Base-by-base conservation (phyloP, 2,113 vertebrate species). In the Zingel zingel region DNA sequence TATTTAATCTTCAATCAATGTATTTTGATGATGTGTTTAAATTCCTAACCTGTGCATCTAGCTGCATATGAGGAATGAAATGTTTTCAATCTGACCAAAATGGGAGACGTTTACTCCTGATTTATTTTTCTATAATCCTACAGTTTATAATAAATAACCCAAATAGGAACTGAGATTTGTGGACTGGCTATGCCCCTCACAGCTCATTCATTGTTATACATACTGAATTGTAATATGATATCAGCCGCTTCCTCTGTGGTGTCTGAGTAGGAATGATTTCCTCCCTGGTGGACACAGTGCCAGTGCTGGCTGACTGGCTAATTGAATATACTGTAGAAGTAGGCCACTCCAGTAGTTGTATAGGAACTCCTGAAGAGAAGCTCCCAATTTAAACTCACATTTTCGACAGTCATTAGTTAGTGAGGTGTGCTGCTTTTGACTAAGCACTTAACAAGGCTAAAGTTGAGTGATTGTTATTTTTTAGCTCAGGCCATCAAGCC, bases 141-240 rank as follows among this genome's bases (percentile, higher is more conserved):
- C 16, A 23, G n/a, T 43, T 53, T 6, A 45, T 8, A 19, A 70
- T 54, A 50, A 77, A 58, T 30, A 48, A 19, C n/a, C 19, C 36
- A 33, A 47, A 25, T 7, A 64, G 47, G 13, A 66, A 23, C 4
- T 47, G 23, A 43, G 11, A 33, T 53, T 36, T 43, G 63, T 59
- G 51, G 57, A 79, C 5, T 30, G 53, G 43, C 66, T 25, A 1
- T 72, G 25, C 8, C 43, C 50, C n/a, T 48, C n/a, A 74, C 51
- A 51, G 51, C 68, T 88, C 33, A 70, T 83, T 86, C 59, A 61
- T 83, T 76, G 63, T 88, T 74, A 68, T 65, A 30, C 30, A 70
- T 64, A 73, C 47, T 87, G 74, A 86, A 54, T 57, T 86, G 82
- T 82, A 84, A 87, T 75, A n/a, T 74, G 86, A 89, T 87, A 87